Evolutionary conservation across 2,888 invertebrate genomes (phyloP), one percentile per base, ranked within the genome.

Genomic region (Caenorhabditis plicata): DNA sequence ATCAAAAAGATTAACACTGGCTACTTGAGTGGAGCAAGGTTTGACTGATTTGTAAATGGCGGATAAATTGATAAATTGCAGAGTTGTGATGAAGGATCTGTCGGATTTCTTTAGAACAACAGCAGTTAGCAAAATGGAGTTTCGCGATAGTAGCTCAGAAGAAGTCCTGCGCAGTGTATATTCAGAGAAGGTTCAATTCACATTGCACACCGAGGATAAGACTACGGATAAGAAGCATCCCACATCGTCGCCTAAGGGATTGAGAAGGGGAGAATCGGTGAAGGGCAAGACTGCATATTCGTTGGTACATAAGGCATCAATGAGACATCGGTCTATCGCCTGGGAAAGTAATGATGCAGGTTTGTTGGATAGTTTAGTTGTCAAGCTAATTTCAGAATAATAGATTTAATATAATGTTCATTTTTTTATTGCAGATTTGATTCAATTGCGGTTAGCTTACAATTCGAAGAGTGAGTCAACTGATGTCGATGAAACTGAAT

Each of bases 1-100:
- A 91, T 98, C 87, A 92, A 94, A 81, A 98, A 98, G 83, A 85
- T 98, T 3, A 93, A 94, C 82, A 94, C 93, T 57, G 98, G 98
- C 9, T 98, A 98, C 81, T 92, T 96, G 47, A 94, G 94, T 81
- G 98, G 96, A n/a, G 95, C 96, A 0, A 87, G 86, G 86, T 85
- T 74, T 47, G 64, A 33, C 42, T 45, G 22, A 8, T 20, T 0
- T 9, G 8, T n/a, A 7, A 33, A 5, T 9, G 4, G 22, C 19
- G 8, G 20, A 20, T 19, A 19, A 20, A 9, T 41, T 25, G 25
- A 25, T n/a, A 25, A 9, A 22, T 58, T 71, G 48, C 50, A 75
- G 78, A 49, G 95, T 98, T 0, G 91, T 93, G 52, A 84, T 98
- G 56, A 95, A 96, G n/a, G 89, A 90, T 81, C 84, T 98, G 26